These are phyloP conservation scores for Luscinia luscinia DNA, from an alignment of 2,797 vertebrate genomes.

Conservation along the genomic window DNA sequence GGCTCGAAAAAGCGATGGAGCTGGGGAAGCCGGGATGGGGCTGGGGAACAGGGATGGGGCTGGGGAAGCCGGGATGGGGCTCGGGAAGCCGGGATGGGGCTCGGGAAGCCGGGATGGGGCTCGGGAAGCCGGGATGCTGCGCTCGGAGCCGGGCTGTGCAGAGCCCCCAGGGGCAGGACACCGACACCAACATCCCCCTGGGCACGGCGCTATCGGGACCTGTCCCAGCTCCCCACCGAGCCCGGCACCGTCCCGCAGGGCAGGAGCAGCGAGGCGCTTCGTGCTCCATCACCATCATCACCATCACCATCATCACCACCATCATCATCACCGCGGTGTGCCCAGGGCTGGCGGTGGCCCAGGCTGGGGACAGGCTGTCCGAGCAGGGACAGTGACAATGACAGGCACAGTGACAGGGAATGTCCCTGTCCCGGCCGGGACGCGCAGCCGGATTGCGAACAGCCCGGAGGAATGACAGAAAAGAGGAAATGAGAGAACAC, in stretches of 20 bases:
- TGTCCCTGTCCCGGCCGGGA: background rate
- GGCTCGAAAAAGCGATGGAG: background rate
- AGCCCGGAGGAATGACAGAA: too few species aligned
- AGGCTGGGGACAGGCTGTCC: too few species aligned
- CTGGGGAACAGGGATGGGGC: too few species aligned
- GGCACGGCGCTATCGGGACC: fast-evolving
- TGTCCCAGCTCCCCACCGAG: background rate
- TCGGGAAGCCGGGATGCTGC: background rate
- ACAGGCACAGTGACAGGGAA: too few species aligned
- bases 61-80: background rate
- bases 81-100: background rate
- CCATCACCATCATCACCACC: background rate
- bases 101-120: too few species aligned
- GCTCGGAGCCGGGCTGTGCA: too few species aligned
- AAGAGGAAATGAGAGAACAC: background rate
- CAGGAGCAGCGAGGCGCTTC: background rate
- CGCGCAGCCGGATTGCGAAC: too few species aligned
- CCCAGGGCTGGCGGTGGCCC: background rate
- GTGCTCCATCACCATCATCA: too few species aligned
- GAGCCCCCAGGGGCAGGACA: fast-evolving
- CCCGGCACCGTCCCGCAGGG: background rate
- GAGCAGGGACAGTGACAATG: too few species aligned
- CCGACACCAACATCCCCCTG: background rate
- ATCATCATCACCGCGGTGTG: fast-evolving
- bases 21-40: too few species aligned